Base-by-base conservation (phyloP, 2,113 vertebrate genomes). In the Gymnobelideus leadbeateri region DNA sequence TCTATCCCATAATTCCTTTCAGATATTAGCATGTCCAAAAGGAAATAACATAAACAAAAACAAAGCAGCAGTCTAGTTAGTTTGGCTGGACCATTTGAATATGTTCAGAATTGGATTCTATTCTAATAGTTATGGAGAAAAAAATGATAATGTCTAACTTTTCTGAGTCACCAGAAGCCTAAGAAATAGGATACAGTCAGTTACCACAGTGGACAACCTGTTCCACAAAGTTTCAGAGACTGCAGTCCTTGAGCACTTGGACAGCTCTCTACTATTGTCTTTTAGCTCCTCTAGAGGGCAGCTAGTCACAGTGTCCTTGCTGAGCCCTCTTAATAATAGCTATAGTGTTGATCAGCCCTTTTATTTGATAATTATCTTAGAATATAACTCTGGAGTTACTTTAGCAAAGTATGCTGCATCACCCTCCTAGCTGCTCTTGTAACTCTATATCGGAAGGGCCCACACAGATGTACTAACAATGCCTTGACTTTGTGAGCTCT, bases 41-140 rank as follows among this genome's bases (percentile, higher is more conserved):
- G 28, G 11, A 37, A 68, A 68, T 3, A 2, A 28, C 8, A 28
- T 16, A 25, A 54, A 54, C 9, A 0, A 61, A 61, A 61, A 49
- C 47, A 61, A 3, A 61, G 9, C 68, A 84, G n/a, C 6, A 84
- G 19, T 21, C 19, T 43, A 21, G 37, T 84, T 16, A 43, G 16
- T 43, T 43, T 43, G 28, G 57, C 37, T 61, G 68, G 19, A 84
- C 68, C 7, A 84, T 21, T 8, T 28, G 84, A 94, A 89, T 94
- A 37, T 97, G 93, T 43, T 43, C n/a, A 61, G 94, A 97, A 95
- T 54, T 31, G 16, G 49, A 37, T 52, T 92, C 68, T 92, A 47
- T 57, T 37, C 21, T 92, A 90, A 95, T 96, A 91, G 95, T 61
- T 95, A 90, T n/a, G 68, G 37, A 52, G 91, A 96, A 97, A 52